Base-by-base conservation (phyloP, 2,888 invertebrate species). In the Phengaris arion region DNA sequence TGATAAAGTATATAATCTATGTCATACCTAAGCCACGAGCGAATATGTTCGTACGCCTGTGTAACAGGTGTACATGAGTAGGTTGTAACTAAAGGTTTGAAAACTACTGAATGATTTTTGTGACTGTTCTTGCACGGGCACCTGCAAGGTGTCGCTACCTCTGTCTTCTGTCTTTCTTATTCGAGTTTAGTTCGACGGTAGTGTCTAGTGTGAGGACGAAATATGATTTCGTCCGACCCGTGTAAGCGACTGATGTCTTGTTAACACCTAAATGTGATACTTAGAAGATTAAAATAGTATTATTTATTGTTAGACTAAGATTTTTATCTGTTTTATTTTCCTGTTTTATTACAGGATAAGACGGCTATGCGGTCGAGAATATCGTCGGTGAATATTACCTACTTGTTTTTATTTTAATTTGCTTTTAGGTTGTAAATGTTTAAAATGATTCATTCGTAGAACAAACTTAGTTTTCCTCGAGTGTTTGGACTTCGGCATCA, bases 221-320 rank as follows among this genome's bases (percentile, higher is more conserved):
- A 54, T 72, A 6, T 15, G 12, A 72, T 54, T 72, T 54, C 54
- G 35, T 54, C 72, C 72, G 48, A 7, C n/a, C 48, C 70, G 54
- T 72, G 52, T 51, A 10, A 54, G 22, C 35, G 90, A 91, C 91
- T 92, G 91, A 91, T 86, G 88, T 87, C 87, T 85, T 85, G 85
- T 85, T 84, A 84, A 87, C 83, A 86, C 64, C 35, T 64, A 64
- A 64, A 64, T 92, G 91, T 91, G 91, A 91, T 92, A 91, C 85
- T 87, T 87, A 88, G 87, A 70, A 75, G 75, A 77, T 74, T 79
- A 77, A 77, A 51, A 72, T 72, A 72, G 10, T 15, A 70, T 52
- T 74, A 77, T 77, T 79, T 79, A 76, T 77, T 76, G 70, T 72
- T 72, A 52, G 69, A 68, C 4, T 68, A 48, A 69, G 48, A 48